Base-by-base conservation (phyloP, 37 sponge, comb jelly and placozoan genomes). In the Cliona cf. orientalis region DNA sequence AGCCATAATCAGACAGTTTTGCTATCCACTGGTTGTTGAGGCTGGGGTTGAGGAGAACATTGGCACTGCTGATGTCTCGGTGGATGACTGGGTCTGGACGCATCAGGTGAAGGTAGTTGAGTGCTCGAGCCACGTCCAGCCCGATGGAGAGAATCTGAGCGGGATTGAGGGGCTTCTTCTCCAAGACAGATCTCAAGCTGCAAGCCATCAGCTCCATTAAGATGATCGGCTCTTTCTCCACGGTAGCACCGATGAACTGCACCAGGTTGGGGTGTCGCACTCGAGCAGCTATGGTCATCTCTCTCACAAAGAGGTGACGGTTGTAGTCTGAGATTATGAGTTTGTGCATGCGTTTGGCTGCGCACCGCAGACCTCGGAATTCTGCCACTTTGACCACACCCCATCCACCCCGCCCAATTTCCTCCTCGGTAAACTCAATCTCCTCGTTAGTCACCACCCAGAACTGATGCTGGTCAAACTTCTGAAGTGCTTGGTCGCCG, bases 1-100 rank as follows among this genome's bases (percentile, higher is more conserved):
- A 77, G 26, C 91, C 91, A 76, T 59, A 91, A 53, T 91, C 91
- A 31, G 85, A 80, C n/a, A 91, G 59, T 71, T 91, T 91, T 62
- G 91, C 86, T 29, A 57, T 35, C 86, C 86, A 85, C 14, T 28
- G 60, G 36, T 74, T 38, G 35, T 23, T 28, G 32, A 75, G 66
- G 6, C 12, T 25, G 31, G 69, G 53, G 45, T 81, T 46, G 35
- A 91, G 64, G 0, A 91, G 81, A 3, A 91, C 86, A 76, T 91
- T 91, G 28, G 78, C 82, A 71, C 91, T 91, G 77, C 82, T 85
- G 58, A 91, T 65, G 45, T 91, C 86, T n/a, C 86, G 71, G 58
- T 91, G 91, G 45, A 91, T 69, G n/a, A 91, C 71, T 5, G 91
- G 91, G 25, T 80, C 73, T 33, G 91, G 91, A 12, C 11, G 37